These are phyloP conservation scores for Macquaria ambigua DNA, from an alignment of 2,113 vertebrate species.

Conservation along the genomic window DNA sequence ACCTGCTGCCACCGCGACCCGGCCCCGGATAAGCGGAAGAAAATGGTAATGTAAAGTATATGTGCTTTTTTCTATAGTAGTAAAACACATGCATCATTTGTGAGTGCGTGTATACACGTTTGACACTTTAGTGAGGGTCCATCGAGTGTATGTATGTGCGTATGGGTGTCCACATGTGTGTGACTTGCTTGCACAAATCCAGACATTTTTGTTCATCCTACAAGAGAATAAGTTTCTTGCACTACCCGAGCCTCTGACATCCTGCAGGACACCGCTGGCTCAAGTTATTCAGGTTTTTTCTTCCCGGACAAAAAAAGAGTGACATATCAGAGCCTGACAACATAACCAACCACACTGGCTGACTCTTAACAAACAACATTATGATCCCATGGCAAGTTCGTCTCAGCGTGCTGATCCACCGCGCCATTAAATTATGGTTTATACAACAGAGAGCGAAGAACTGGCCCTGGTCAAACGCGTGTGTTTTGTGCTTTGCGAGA, in stretches of 20 bases:
- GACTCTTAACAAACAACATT: slow-evolving; percentile 34
- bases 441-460: neutral
- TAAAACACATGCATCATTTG: neutral
- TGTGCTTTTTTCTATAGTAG: too few relatives aligned
- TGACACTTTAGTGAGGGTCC: neutral
- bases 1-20: too few relatives aligned
- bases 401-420: neutral
- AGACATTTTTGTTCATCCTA: neutral
- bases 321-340: slow-evolving; percentile 11
- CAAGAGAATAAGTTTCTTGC: neutral
- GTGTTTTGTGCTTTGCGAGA: slow-evolving; percentile 32
- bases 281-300: neutral
- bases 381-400: neutral
- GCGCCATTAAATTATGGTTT: slow-evolving; percentile 20
- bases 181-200: neutral
- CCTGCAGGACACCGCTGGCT: neutral
- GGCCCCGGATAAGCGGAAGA: too few relatives aligned
- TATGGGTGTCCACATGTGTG: too few relatives aligned
- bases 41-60: too few relatives aligned
- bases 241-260: neutral
- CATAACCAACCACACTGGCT: neutral
- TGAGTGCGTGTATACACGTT: too few relatives aligned
- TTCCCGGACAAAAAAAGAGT: neutral
- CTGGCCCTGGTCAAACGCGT: slow-evolving; percentile 13
- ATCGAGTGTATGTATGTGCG: neutral